Percentiles rank a stretch among this genome's conserved stretches.
Conservation (phyloP, 2,113 vertebrate genomes). For the Asarcornis scutulata region DNA sequence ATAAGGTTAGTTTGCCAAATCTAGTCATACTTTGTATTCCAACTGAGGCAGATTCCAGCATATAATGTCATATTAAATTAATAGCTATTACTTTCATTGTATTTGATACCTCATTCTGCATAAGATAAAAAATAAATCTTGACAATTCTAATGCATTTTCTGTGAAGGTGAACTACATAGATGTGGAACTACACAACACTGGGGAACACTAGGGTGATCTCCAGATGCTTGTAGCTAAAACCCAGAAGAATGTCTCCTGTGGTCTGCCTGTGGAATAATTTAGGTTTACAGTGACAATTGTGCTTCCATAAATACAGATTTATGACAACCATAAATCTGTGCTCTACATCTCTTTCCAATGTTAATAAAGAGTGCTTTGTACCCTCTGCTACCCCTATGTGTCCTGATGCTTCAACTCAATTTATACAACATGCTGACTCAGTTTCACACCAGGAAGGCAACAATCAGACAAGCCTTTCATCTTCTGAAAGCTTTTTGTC, state of each 20-base stretch:
- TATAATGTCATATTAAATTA: background rate
- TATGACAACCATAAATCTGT: background rate
- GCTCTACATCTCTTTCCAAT: background rate
- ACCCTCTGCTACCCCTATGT: background rate
- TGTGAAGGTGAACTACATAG: background rate
- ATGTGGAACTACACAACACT: background rate
- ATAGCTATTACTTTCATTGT: background rate
- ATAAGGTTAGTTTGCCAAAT: background rate
- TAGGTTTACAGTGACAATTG: rapidly evolving
- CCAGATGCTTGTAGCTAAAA: background rate
- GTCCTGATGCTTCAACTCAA: background rate
- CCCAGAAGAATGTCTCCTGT: background rate
- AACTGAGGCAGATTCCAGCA: background rate
- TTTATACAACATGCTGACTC: background rate
- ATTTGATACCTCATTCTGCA: background rate
- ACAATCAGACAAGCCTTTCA: background rate
- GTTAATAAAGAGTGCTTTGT: background rate
- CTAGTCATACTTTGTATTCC: background rate
- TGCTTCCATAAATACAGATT: background rate
- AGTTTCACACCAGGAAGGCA: background rate
- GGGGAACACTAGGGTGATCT: background rate
- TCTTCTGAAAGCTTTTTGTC: background rate
- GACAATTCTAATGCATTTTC: background rate
- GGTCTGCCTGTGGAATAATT: background rate
- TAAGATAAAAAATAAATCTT: background rate